Evolutionary conservation across 2,113 vertebrate species (phyloP).

Genomic region (Trogon surrucura): DNA sequence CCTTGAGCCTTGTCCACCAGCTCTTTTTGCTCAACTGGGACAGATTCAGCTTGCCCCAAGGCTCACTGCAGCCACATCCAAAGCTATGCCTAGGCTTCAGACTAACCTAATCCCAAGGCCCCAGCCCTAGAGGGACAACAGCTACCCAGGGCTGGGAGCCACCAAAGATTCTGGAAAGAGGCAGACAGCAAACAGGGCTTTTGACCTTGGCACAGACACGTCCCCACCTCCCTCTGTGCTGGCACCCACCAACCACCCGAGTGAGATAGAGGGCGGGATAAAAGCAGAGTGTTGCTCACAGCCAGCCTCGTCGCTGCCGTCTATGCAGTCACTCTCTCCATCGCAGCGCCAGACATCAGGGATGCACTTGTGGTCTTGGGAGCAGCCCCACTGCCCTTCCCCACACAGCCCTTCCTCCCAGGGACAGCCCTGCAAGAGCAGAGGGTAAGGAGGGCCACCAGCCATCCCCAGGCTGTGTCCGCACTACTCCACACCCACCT

Average conservation of each 20-base stretch:
- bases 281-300: conserved; percentile 75
- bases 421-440: conserved; percentile 20
- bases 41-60: neutral
- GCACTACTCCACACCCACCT: conserved; percentile 66
- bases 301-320: conserved; percentile 81
- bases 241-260: neutral
- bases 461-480: neutral
- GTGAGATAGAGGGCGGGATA: neutral
- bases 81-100: neutral
- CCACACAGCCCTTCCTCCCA: neutral
- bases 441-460: neutral
- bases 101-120: neutral
- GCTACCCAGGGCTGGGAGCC: neutral
- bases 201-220: fast-evolving
- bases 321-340: conserved; percentile 80
- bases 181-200: neutral
- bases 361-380: conserved; percentile 76
- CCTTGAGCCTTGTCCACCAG: neutral
- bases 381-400: conserved; percentile 81
- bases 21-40: neutral
- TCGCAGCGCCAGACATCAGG: conserved; percentile 87
- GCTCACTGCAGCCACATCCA: neutral
- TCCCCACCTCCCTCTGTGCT: neutral
- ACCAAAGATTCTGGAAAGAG: neutral
- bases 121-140: neutral